A percentile compares a stretch with the other conserved stretches of the same genome.
phyloP scores from a whole-genome alignment of 2,888 invertebrate genomes.

The Penaeus monodon region DNA sequence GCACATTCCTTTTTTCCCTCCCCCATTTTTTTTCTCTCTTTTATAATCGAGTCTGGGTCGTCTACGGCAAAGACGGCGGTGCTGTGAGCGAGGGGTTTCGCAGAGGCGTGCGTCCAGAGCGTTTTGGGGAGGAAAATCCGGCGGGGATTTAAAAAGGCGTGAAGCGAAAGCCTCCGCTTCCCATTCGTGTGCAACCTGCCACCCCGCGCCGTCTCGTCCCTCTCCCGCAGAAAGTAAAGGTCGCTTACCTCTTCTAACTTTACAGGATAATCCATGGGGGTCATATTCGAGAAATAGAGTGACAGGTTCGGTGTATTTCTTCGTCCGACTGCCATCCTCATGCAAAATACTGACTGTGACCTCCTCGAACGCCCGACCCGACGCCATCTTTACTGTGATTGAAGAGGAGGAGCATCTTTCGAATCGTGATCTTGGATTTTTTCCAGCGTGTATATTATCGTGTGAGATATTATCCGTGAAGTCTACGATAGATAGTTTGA shows the following conservation, averaged over 20 bases:
- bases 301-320: constrained; percentile 57
- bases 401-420: neutral
- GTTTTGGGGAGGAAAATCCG: too few species aligned
- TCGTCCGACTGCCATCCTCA: constrained; percentile 58
- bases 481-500: too few species aligned
- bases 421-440: neutral
- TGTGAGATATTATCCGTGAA: too few species aligned
- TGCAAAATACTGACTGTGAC: constrained; percentile 50
- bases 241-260: constrained; percentile 62
- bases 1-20: too few species aligned
- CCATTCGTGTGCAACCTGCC: neutral
- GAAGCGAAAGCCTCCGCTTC: neutral
- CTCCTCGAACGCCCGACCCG: constrained; percentile 46
- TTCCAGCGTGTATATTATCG: neutral
- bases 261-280: constrained; percentile 64
- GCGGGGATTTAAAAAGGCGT: too few species aligned
- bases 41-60: too few species aligned
- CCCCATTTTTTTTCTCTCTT: too few species aligned
- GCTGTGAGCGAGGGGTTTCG: too few species aligned
- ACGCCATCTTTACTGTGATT: constrained; percentile 51
- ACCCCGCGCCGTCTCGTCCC: neutral
- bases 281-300: constrained; percentile 61
- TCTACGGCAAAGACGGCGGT: too few species aligned
- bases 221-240: neutral
- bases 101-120: too few species aligned